Base-by-base conservation (phyloP, 2,888 invertebrate genomes). In the Elgonia sp. region DNA sequence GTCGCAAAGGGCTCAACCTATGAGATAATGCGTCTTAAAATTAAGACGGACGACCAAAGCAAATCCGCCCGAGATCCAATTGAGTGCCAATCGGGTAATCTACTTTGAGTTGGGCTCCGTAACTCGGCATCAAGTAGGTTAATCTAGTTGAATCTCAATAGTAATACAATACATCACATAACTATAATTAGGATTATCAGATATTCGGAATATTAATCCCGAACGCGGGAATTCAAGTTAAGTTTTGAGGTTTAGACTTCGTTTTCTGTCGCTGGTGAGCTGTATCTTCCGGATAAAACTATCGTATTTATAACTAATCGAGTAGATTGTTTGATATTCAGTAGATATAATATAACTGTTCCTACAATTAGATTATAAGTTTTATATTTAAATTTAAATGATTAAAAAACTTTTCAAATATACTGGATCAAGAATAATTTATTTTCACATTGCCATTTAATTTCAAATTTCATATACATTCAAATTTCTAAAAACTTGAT, bases 111-210 rank as follows among this genome's bases (percentile, higher is more conserved):
- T 75, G 57, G 73, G 65, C 73, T 65, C 63, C 63, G 77, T 79
- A 84, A 84, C 79, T 84, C 40, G 72, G 46, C 79, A 79, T 84
- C 84, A 85, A 85, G 85, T 85, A 85, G 85, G 85, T 85, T 85
- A 85, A 85, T 85, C 85, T 85, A 79, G 73, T 85, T 85, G 73
- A 85, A 85, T 85, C 73, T 80, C 79, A 85, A 85, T 85, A 85
- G 79, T 80, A 85, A 79, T 79, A 85, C 72, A 85, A 79, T 79
- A 85, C 84, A 85, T 85, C 65, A 67, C 73, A 73, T 80, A 69
- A 85, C 75, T 80, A 85, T 79, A 80, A 85, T 80, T 85, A 75
- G 80, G 69, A 75, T 73, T 85, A 85, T 85, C 79, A 85, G 84
- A 80, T 85, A 73, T 67, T 79, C 77, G 18, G 46, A 84, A 40